These are phyloP conservation scores for Clarias magur DNA, from an alignment of 2,113 vertebrate genomes.

Conservation along the genomic window DNA sequence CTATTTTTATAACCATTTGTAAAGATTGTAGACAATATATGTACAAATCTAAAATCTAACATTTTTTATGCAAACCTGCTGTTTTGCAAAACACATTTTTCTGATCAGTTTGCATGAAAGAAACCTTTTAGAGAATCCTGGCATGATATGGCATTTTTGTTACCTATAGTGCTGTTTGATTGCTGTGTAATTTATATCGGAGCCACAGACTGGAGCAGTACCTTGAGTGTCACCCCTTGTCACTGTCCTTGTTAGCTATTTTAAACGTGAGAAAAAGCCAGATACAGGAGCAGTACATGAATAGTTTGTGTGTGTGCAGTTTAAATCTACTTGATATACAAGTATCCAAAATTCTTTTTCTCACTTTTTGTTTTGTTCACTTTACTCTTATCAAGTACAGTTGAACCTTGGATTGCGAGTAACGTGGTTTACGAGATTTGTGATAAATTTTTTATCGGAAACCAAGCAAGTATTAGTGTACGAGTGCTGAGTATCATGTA, in stretches of 20 bases:
- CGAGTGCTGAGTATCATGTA: too few relatives aligned
- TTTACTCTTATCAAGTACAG: constrained; percentile 6
- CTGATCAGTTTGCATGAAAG: background rate
- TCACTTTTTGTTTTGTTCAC: constrained; percentile 6
- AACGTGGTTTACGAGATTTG: too few relatives aligned
- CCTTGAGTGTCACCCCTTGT: constrained; percentile 50
- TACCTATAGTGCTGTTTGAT: constrained; percentile 45
- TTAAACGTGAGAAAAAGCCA: constrained; percentile 32
- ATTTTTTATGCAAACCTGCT: background rate
- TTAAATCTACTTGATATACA: background rate
- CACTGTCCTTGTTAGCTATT: constrained; percentile 53
- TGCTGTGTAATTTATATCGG: constrained; percentile 52
- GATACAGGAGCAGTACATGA: constrained; percentile 4
- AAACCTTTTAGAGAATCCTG: background rate
- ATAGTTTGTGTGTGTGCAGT: background rate
- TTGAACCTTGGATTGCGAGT: too few relatives aligned
- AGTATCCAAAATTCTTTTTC: background rate
- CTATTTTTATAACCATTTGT: background rate
- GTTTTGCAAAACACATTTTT: background rate
- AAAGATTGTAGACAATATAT: background rate
- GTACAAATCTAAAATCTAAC: background rate
- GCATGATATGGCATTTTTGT: background rate
- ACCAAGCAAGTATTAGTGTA: too few relatives aligned
- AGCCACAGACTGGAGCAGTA: background rate
- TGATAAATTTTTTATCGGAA: too few relatives aligned